phyloP scores from a whole-genome alignment of 2,888 invertebrate species.

The Kuschelorhynchus macadamiae region DNA sequence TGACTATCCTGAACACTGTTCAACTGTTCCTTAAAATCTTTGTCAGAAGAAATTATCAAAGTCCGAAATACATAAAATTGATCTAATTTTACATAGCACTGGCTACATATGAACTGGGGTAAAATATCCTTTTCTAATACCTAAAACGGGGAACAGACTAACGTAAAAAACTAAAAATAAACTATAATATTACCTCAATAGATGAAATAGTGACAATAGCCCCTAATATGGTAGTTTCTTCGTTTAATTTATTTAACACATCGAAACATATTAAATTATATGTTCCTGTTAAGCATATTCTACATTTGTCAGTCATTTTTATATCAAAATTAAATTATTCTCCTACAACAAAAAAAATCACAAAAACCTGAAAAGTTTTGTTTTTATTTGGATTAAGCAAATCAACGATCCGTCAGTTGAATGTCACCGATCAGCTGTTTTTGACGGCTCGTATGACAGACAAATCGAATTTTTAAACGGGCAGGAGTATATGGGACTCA shows the following conservation, averaged over 20 bases:
- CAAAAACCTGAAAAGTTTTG: too few species aligned
- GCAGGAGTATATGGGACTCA: too few species aligned
- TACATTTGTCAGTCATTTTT: conserved; percentile 28
- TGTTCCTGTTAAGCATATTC: conserved; percentile 29
- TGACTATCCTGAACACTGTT: background rate
- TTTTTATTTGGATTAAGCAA: too few species aligned
- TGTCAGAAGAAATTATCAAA: too few species aligned
- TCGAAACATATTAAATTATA: conserved; percentile 2
- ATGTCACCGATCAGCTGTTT: too few species aligned
- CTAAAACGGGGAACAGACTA: conserved; percentile 10
- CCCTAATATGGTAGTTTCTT: conserved; percentile 15
- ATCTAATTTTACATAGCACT: conserved; percentile 18
- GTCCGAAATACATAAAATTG: background rate
- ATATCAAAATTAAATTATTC: background rate
- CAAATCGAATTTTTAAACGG: too few species aligned
- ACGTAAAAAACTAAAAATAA: background rate
- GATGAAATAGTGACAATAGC: conserved; percentile 15
- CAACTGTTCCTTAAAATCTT: too few species aligned
- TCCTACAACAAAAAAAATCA: background rate
- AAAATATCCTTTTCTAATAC: conserved; percentile 24
- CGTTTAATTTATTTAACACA: conserved; percentile 18
- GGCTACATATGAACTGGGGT: conserved; percentile 26
- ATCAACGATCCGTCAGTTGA: too few species aligned
- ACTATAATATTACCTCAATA: conserved; percentile 14
- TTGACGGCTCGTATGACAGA: too few species aligned